These are phyloP conservation scores for Vipera ursinii DNA, from an alignment of 2,797 vertebrate species.

Conservation along the genomic window DNA sequence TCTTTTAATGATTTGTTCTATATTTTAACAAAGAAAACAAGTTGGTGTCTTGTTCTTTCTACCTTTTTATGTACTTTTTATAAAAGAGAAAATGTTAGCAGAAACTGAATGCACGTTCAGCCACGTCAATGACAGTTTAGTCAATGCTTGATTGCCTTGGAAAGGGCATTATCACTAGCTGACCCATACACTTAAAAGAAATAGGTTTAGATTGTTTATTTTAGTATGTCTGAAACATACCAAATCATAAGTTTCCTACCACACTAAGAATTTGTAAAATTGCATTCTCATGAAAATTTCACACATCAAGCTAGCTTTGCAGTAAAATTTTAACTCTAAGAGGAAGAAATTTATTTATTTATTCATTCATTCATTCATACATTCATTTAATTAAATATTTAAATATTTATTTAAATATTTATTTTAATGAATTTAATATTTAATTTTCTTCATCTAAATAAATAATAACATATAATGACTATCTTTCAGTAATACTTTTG, in stretches of 20 bases:
- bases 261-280: neutral
- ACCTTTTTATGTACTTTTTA: conserved; percentile 16
- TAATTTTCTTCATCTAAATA: neutral
- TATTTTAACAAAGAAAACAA: neutral
- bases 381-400: neutral
- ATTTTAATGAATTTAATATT: neutral
- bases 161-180: conserved; percentile 56
- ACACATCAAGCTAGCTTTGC: neutral
- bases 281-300: neutral
- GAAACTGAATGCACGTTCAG: conserved; percentile 33
- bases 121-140: conserved; percentile 59
- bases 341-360: neutral
- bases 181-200: conserved; percentile 23
- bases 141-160: conserved; percentile 30
- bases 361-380: too few relatives aligned
- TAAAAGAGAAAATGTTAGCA: conserved; percentile 26
- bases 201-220: neutral
- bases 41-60: neutral
- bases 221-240: conserved; percentile 11
- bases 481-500: neutral
- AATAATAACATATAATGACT: neutral
- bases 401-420: neutral
- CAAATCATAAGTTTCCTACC: neutral
- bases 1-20: neutral
- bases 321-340: neutral